Evolutionary conservation across 2,797 vertebrate genomes (phyloP), one percentile per base, ranked within the genome.

Genomic region (Peromyscus eremicus): DNA sequence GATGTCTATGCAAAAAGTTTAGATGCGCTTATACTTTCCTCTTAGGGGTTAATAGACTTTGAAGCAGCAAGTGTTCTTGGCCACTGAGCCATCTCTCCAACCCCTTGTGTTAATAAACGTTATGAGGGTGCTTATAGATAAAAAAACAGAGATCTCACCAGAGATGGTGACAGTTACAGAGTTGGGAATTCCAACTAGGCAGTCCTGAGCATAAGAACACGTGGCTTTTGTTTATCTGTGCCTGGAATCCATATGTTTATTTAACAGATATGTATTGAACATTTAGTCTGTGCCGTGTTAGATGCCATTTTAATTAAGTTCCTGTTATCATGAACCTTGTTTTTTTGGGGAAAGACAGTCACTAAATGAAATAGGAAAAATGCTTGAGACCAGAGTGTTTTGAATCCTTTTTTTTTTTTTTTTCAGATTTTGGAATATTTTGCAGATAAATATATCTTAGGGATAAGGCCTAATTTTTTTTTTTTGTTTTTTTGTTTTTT

Each of bases 61-160:
- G 66, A 68, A 68, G 52, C 23, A 8, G 55, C 49, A 79, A 55
- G 29, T 34, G 32, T 79, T 52, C 76, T 79, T 10, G 46, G 52
- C 32, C 16, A 10, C 46, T 21, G 32, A 79, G 57, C 80, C 34
- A 10, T 79, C 21, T 60, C 79, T 37, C 5, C 79, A 82, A 7
- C 29, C 76, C 25, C 25, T 79, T 76, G 16, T 52, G n/a, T 40
- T 70, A 83, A 66, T 19, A 90, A 60, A 60, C 6, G 17, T 92
- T 46, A 49, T 43, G 70, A 91, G 14, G 75, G 64, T 75, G 43
- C 27, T 89, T 79, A 46, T 1, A 71, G 46, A 29, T 29, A 79
- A 90, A 70, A 91, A 92, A 49, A 88, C 89, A 90, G 70, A 64
- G 21, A 37, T n/a, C 46, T 34, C 68, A 93, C 80, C 70, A 82